Conservation (phyloP, 2,113 vertebrate species). For the Zeus faber region DNA sequence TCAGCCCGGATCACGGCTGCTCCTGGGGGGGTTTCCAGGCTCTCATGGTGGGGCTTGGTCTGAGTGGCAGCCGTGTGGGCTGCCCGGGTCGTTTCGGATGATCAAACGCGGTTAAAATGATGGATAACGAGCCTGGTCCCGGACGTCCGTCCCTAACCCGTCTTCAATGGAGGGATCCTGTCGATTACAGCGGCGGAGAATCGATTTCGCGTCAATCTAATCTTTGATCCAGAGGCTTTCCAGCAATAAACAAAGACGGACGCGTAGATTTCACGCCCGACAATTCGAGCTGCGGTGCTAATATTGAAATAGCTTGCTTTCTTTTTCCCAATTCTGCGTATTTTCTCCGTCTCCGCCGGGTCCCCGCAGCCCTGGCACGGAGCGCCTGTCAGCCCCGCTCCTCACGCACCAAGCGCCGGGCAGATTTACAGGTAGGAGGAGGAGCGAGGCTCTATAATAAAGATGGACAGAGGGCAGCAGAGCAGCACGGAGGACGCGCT, state of each 20-base stretch:
- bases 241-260: slow-evolving; percentile 2
- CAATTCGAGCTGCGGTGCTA: slow-evolving; percentile 9
- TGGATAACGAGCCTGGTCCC: slow-evolving; percentile 32
- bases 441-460: slow-evolving; percentile 69
- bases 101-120: slow-evolving; percentile 25
- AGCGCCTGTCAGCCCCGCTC: slow-evolving; percentile 69
- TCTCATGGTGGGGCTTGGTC: slow-evolving; percentile 38
- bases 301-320: neutral
- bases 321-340: slow-evolving; percentile 39
- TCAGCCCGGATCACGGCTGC: slow-evolving; percentile 54
- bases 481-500: slow-evolving; percentile 7
- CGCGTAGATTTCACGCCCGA: slow-evolving; percentile 4
- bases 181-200: slow-evolving; percentile 35
- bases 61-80: slow-evolving; percentile 45
- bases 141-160: slow-evolving; percentile 45
- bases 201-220: slow-evolving; percentile 55
- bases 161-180: slow-evolving; percentile 62
- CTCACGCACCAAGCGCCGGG: slow-evolving; percentile 46
- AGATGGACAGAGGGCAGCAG: slow-evolving; percentile 55
- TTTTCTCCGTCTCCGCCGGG: slow-evolving; percentile 60
- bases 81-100: slow-evolving; percentile 28
- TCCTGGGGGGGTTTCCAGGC: slow-evolving; percentile 40
- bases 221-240: slow-evolving; percentile 17
- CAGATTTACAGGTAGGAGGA: slow-evolving; percentile 77
- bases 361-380: slow-evolving; percentile 53